Evolutionary conservation across 2,113 vertebrate genomes (phyloP).

Genomic region (Donacobius atricapilla): DNA sequence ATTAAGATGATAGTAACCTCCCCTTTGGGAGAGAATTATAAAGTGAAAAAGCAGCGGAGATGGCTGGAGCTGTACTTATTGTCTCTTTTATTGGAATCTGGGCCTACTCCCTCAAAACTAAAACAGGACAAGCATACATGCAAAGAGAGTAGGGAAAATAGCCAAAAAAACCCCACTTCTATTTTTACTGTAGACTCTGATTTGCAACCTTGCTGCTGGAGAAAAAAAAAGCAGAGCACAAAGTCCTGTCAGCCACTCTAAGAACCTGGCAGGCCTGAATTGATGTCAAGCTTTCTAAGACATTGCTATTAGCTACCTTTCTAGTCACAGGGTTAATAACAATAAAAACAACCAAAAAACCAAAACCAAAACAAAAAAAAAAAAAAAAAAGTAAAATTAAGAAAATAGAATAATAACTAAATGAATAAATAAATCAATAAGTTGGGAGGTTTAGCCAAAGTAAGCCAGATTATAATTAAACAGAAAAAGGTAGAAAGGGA

Average conservation of each 20-base stretch:
- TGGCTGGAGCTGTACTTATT: neutral
- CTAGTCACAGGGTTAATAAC: neutral
- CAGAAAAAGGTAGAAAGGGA: neutral
- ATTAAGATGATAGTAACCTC: slow-evolving; percentile 38
- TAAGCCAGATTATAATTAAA: neutral
- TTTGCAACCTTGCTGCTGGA: neutral
- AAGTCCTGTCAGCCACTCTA: neutral
- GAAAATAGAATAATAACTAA: neutral
- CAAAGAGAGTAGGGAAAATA: neutral
- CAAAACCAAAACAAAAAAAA: too few relatives aligned
- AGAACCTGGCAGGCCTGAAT: neutral
- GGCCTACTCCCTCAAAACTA: neutral
- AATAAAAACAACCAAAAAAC: neutral
- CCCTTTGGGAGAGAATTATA: slow-evolving; percentile 18
- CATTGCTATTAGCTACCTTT: neutral
- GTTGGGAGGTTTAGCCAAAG: neutral
- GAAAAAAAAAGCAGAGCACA: neutral
- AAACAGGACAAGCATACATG: neutral
- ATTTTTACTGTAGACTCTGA: neutral
- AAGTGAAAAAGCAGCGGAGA: slow-evolving; percentile 33
- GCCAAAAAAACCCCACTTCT: neutral
- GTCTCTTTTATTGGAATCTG: neutral
- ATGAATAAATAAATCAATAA: neutral
- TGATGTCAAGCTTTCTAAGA: neutral
- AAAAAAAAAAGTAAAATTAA: neutral